Base-by-base conservation (phyloP, 2,888 invertebrate genomes). In the Lucinisca nassula region DNA sequence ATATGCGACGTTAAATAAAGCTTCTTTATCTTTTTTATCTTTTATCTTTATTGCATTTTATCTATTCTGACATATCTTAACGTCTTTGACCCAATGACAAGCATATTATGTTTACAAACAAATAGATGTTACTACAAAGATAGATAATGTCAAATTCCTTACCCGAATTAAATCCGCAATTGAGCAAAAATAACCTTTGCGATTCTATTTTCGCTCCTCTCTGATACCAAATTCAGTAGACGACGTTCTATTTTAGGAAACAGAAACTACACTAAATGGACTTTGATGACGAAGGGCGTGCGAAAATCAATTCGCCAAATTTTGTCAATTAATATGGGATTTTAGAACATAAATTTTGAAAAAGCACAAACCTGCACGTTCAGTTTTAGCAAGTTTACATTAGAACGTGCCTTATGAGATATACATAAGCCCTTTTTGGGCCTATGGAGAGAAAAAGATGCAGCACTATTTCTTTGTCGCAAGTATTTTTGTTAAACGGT, bases 101-200 rank as follows among this genome's bases (percentile, higher is more conserved):
- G 67, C 4, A 30, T 21, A 17, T 67, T 17, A 17, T 67, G 35
- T 67, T 67, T 67, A 67, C 67, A 67, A 67, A 67, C 67, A 67
- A 67, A 35, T 67, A 67, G 67, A 67, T 35, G 67, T 35, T 76
- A 61, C 40, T 76, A 76, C 67, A 82, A 81, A 85, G 81, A 85
- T 84, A 85, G 84, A 89, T 87, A 84, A 89, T 83, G 82, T 79
- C 87, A 85, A 87, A 89, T 89, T 89, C 89, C 89, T 89, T 87
- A 89, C 89, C 89, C 87, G 87, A 89, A 89, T 89, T 85, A 89
- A 89, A 85, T 89, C 89, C 89, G 79, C 89, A 87, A 82, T 84
- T 79, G 88, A 86, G 85, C 90, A 78, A 90, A 90, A 90, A 90
- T 90, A 90, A 90, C 90, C 82, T 84, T 73, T 72, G 55, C 83